Evolutionary conservation across 2,113 vertebrate species (phyloP), one percentile per base, ranked within the genome.

Genomic region (Scalopus aquaticus): DNA sequence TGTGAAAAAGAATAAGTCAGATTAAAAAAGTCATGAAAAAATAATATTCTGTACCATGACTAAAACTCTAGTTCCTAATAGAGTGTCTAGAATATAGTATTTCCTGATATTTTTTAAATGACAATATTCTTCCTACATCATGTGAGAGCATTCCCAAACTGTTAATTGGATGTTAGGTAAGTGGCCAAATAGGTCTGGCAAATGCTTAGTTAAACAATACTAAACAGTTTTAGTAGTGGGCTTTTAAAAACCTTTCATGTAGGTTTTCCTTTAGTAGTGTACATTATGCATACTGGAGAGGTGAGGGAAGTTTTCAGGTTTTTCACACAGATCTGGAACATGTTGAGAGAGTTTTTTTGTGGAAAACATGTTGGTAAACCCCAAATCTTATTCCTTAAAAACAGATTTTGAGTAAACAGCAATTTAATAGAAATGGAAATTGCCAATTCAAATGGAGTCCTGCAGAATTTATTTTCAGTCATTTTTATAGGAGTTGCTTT

Each of bases 331-430:
- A 94, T 77, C 64, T 95, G 60, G 74, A 67, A 67, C 67, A 78
- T 84, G 85, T 84, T 56, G 64, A 82, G 79, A 83, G 51, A 76
- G 76, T 44, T 87, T 87, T 87, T 96, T 84, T 93, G 42, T 96
- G 70, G 92, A 77, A 96, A 87, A 80, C 5, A 42, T 74, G 74
- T 69, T 91, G 89, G 95, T 83, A 95, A 80, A 87, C 77, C 51
- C 67, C 32, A 60, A 90, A n/a, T 77, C 51, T 83, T 89, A 65
- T 6, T 96, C 65, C 89, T 78, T 96, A 72, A 94, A 69, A 93
- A 83, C 46, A 78, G 32, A 95, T 91, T 88, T 69, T 73, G 42
- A 82, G 65, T 90, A 93, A 96, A 94, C 44, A 93, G 1, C 46
- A 39, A 20, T 54, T 10, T 79, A 24, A 64, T 70, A 51, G 72